A percentile compares a stretch with the other conserved stretches of the same genome.
Evolutionary conservation across 37 sponge, comb jelly and placozoan genomes (phyloP).

Genomic region (Cladorhizidae sp.): DNA sequence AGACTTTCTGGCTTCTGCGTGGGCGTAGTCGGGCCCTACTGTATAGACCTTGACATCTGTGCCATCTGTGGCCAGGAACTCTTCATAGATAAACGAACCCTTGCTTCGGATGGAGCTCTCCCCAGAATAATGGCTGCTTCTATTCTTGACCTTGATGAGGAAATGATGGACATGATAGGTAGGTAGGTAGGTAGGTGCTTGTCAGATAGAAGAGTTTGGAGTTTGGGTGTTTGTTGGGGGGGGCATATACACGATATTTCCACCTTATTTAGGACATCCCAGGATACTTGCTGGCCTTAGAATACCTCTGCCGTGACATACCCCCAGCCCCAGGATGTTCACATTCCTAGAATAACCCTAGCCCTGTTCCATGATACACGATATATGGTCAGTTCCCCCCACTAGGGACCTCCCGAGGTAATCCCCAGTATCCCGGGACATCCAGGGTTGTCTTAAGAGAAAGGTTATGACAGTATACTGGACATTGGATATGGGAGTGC

Average conservation of each 20-base stretch:
- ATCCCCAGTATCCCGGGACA: background rate
- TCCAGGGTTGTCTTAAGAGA: background rate
- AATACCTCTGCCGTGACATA: too few species aligned
- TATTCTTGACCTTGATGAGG: constrained; percentile 64
- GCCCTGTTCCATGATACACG: too few species aligned
- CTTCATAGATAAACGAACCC: constrained; percentile 94
- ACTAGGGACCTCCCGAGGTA: background rate
- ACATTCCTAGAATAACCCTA: too few species aligned
- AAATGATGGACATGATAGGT: background rate
- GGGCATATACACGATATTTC: too few species aligned
- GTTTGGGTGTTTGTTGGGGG: too few species aligned
- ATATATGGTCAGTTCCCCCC: too few species aligned
- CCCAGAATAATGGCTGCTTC: constrained; percentile 74
- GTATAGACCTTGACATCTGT: constrained; percentile 97
- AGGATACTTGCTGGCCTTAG: too few species aligned
- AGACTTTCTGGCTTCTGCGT: constrained; percentile 95
- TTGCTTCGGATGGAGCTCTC: constrained; percentile 67
- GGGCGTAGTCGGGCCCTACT: constrained; percentile 94
- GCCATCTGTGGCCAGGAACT: constrained; percentile 96
- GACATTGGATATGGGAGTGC: background rate
- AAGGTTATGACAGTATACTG: background rate
- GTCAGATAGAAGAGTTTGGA: background rate
- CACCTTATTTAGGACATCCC: too few species aligned
- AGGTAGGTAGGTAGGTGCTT: background rate
- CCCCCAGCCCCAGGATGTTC: too few species aligned